Percentiles rank a stretch among this genome's conserved stretches.
These are phyloP conservation scores for Hyla sarda DNA, from an alignment of 2,113 vertebrate genomes.

Conservation along the genomic window DNA sequence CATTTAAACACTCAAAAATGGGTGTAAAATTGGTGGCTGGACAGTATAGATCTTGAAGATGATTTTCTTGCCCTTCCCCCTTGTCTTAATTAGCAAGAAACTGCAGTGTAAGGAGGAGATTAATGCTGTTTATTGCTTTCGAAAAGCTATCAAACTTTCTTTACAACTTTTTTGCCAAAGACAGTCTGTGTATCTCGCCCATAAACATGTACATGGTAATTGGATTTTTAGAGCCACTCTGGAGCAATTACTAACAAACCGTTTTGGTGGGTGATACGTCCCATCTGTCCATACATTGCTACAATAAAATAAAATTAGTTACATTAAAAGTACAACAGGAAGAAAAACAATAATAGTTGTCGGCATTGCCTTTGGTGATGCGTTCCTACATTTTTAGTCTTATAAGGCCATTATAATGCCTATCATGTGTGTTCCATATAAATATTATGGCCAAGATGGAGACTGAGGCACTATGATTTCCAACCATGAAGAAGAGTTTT, in stretches of 20 bases:
- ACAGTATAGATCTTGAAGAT: background rate
- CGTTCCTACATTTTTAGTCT: background rate
- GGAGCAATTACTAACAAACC: conserved; percentile 36
- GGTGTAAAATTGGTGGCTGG: background rate
- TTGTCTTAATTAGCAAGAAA: background rate
- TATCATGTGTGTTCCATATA: background rate
- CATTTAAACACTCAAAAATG: too few relatives aligned
- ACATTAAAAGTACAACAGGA: conserved; percentile 8
- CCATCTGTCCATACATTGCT: conserved; percentile 47
- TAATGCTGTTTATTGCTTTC: conserved; percentile 8
- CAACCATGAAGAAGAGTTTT: background rate
- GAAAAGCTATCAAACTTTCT: conserved; percentile 33
- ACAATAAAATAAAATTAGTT: conserved; percentile 28
- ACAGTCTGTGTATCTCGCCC: conserved; percentile 27
- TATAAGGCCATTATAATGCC: background rate
- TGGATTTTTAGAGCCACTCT: conserved; percentile 50
- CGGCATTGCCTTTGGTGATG: background rate
- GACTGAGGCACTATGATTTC: background rate
- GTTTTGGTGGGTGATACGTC: conserved; percentile 17
- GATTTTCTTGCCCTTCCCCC: background rate
- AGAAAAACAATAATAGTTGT: background rate
- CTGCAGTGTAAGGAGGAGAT: background rate
- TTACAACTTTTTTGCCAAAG: conserved; percentile 41
- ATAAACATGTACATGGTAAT: conserved; percentile 52
- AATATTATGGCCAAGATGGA: conserved; percentile 2